phyloP scores from a whole-genome alignment of 2,113 vertebrate genomes.

The Lasiurus borealis region DNA sequence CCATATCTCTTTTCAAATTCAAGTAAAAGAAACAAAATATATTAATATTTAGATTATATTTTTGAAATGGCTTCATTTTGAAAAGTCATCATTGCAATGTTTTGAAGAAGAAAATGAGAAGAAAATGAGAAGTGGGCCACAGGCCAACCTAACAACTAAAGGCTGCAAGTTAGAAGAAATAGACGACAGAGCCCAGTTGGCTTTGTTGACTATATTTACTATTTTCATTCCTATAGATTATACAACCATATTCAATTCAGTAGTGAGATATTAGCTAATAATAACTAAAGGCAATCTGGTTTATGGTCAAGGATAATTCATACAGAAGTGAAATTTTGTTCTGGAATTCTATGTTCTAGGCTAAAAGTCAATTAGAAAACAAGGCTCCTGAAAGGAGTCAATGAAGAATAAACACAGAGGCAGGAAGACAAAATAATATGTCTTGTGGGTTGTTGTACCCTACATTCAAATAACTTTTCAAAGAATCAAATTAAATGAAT shows the following conservation, averaged over 20 bases:
- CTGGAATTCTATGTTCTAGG: neutral
- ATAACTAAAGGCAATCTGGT: neutral
- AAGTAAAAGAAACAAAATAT: neutral
- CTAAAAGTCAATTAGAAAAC: neutral
- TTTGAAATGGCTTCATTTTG: neutral
- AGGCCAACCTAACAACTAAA: neutral
- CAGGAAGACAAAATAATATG: neutral
- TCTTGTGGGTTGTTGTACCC: neutral
- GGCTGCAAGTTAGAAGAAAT: neutral
- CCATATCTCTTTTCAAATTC: neutral
- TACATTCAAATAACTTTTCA: neutral
- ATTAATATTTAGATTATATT: neutral
- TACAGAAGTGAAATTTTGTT: neutral
- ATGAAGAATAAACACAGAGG: neutral
- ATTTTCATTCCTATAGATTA: neutral
- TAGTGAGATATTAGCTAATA: neutral
- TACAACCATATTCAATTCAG: neutral
- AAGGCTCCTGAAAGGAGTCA: neutral
- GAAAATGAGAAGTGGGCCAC: neutral
- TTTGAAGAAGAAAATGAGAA: neutral
- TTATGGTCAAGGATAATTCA: neutral
- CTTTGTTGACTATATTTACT: neutral
- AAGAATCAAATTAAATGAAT: neutral
- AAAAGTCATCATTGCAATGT: neutral
- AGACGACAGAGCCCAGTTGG: neutral